Evolutionary conservation across 30 jellyfish, hydroid and myxozoan species (phyloP).

Genomic region (Pelagia noctiluca): DNA sequence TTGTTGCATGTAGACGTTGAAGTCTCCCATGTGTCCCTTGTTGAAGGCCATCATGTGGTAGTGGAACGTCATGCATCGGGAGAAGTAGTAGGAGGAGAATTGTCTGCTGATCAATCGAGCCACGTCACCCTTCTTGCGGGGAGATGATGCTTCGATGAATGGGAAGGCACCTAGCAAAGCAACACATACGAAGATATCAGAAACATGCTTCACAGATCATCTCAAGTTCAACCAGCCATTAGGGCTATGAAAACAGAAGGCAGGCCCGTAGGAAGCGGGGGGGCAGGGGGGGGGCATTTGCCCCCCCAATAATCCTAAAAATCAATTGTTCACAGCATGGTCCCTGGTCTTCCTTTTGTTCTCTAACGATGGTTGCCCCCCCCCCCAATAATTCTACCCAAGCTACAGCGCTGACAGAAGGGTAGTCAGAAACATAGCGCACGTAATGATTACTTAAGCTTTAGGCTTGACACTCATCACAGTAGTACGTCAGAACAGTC

Average conservation of each 20-base stretch:
- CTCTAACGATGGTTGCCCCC: no score
- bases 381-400: no score
- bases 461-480: no score
- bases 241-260: not conserved
- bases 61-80: conserved; percentile 75
- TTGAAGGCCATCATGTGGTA: conserved; percentile 79
- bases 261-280: not conserved
- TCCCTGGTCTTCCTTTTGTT: no score
- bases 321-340: not conserved
- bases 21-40: conserved; percentile 60
- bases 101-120: conserved; percentile 77
- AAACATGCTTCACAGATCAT: no score
- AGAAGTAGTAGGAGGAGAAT: conserved; percentile 13
- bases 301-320: not conserved
- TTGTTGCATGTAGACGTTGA: conserved; percentile 66
- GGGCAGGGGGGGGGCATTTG: not conserved
- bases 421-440: no score
- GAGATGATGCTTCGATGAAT: conserved; percentile 86
- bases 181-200: not conserved
- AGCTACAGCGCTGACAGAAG: no score
- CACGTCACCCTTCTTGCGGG: conserved; percentile 54
- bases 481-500: no score
- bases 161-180: conserved; percentile 69
- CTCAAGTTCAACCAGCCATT: no score
- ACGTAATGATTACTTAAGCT: no score